Percentiles rank a stretch among this genome's conserved stretches.
Conservation (phyloP, 2,113 vertebrate genomes). For the Crotalus helleri region DNA sequence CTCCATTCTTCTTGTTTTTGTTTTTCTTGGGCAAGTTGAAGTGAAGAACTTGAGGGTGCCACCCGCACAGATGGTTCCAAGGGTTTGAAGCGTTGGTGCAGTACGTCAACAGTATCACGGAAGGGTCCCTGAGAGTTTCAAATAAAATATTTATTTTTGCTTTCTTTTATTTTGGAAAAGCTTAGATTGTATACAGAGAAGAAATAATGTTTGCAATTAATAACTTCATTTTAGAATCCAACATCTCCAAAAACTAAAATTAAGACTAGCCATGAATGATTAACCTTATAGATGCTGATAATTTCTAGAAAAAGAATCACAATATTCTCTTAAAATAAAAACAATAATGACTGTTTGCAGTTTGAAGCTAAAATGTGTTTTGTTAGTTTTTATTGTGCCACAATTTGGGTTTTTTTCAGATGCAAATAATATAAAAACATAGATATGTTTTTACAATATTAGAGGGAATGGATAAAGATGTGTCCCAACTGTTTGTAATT, state of each 20-base stretch:
- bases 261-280: not conserved
- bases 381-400: not conserved
- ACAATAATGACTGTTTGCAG: not conserved
- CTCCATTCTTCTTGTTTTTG: conserved; percentile 61
- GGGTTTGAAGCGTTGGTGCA: conserved; percentile 76
- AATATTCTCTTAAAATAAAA: not conserved
- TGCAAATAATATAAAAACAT: conserved; percentile 27
- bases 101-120: conserved; percentile 71
- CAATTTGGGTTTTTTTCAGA: conserved; percentile 14
- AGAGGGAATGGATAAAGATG: conserved; percentile 25
- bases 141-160: conserved; percentile 1
- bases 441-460: conserved; percentile 31
- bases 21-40: conserved; percentile 69
- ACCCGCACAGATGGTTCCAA: conserved; percentile 76
- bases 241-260: not conserved
- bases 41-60: conserved; percentile 70
- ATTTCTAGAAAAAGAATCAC: not conserved
- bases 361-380: not conserved
- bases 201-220: conserved; percentile 31
- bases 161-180: conserved; percentile 6
- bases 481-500: conserved; percentile 19
- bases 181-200: conserved; percentile 26
- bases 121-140: conserved; percentile 77
- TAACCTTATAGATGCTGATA: not conserved
- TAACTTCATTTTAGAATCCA: not conserved